Percentiles rank a stretch among this genome's conserved stretches.
These are phyloP conservation scores for Hyposoter dolosus DNA, from an alignment of 2,888 invertebrate species.

Conservation along the genomic window DNA sequence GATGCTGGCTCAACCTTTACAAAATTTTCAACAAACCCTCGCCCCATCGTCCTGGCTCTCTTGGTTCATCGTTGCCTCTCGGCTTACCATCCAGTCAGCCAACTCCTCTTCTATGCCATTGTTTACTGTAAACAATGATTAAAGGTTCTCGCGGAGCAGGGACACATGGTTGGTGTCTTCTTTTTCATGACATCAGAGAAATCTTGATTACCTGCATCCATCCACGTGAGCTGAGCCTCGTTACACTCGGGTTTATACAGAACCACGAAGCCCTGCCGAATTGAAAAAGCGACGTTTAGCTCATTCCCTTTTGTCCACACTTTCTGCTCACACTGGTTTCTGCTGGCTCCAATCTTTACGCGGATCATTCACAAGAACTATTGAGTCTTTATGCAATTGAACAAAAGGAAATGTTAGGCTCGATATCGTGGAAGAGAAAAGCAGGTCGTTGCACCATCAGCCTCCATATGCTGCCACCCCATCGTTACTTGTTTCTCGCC, in stretches of 20 bases:
- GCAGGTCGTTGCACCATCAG: conserved; percentile 57
- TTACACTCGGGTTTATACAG: neutral
- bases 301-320: conserved; percentile 34
- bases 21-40: conserved; percentile 72
- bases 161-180: conserved; percentile 45
- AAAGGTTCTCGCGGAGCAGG: conserved; percentile 66
- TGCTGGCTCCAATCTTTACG: neutral
- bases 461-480: conserved; percentile 54
- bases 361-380: neutral
- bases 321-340: neutral
- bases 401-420: neutral
- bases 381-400: neutral
- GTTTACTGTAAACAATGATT: conserved; percentile 79
- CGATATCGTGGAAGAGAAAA: neutral
- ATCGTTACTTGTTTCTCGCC: neutral
- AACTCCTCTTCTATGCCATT: conserved; percentile 71
- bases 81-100: conserved; percentile 20
- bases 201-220: conserved; percentile 75
- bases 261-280: neutral
- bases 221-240: conserved; percentile 47
- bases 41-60: neutral
- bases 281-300: neutral
- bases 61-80: conserved; percentile 8
- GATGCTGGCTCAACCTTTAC: conserved; percentile 70
- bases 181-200: conserved; percentile 64